These are phyloP conservation scores for Andrena dorsata DNA, from an alignment of 2,888 invertebrate species.

Conservation along the genomic window DNA sequence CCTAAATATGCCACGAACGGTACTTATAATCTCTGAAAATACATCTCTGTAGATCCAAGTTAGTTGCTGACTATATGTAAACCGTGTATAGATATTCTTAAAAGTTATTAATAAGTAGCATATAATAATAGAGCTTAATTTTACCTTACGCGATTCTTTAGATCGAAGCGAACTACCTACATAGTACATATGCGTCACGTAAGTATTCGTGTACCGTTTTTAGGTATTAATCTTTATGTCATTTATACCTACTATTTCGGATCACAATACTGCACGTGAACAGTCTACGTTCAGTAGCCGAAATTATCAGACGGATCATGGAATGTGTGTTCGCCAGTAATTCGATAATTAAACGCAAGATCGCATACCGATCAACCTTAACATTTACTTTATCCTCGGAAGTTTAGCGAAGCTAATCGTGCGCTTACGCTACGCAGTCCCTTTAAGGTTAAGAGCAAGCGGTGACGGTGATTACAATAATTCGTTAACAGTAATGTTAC, in stretches of 20 bases:
- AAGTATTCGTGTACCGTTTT: slow-evolving; percentile 26
- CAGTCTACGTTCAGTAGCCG: slow-evolving; percentile 38
- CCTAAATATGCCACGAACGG: slow-evolving; percentile 34
- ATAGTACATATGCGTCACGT: slow-evolving; percentile 19
- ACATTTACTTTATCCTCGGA: slow-evolving; percentile 1
- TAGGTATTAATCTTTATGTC: slow-evolving; percentile 22
- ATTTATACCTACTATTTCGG: slow-evolving; percentile 47
- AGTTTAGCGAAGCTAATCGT: slow-evolving; percentile 50
- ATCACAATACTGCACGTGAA: slow-evolving; percentile 64
- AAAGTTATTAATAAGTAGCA: slow-evolving; percentile 42
- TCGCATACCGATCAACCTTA: slow-evolving; percentile 30
- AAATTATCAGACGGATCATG: slow-evolving; percentile 53
- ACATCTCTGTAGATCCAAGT: slow-evolving; percentile 22
- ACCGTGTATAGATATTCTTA: slow-evolving; percentile 48
- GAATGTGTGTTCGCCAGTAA: slow-evolving; percentile 26
- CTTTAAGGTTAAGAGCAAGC: slow-evolving; percentile 50
- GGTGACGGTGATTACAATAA: slow-evolving; percentile 47
- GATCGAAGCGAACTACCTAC: slow-evolving; percentile 47
- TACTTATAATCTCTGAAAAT: slow-evolving; percentile 37
- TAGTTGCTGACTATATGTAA: slow-evolving; percentile 32
- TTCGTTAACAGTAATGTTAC: slow-evolving; percentile 30
- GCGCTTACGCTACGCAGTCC: slow-evolving; percentile 36
- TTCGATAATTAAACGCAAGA: slow-evolving; percentile 46
- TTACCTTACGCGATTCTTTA: slow-evolving; percentile 46
- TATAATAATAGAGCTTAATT: slow-evolving; percentile 51